phyloP scores from a whole-genome alignment of 2,113 vertebrate genomes.

The Zosterops pallidus region DNA sequence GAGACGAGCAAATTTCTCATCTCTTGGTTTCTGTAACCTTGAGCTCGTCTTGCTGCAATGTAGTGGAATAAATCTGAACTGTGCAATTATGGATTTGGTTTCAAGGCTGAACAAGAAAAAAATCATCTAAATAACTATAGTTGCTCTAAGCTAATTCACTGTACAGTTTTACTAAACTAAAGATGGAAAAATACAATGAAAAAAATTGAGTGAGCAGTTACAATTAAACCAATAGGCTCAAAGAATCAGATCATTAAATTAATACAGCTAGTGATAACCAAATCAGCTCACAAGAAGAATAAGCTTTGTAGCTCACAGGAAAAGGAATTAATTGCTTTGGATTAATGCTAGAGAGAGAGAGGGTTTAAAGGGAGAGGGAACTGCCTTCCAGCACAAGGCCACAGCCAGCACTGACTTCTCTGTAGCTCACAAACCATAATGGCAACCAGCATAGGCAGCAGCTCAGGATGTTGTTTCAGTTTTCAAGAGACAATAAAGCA shows the following conservation, averaged over 20 bases:
- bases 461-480: neutral
- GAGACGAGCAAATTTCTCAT: neutral
- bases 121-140: neutral
- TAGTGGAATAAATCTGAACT: conserved; percentile 15
- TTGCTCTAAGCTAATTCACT: neutral
- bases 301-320: neutral
- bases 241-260: conserved; percentile 23
- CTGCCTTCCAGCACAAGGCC: neutral
- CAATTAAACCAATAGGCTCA: conserved; percentile 22
- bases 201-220: neutral
- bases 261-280: neutral
- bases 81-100: conserved; percentile 3
- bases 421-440: neutral
- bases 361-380: neutral
- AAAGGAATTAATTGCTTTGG: neutral
- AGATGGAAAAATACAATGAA: conserved; percentile 6
- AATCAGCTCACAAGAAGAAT: conserved; percentile 21
- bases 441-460: neutral
- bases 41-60: neutral
- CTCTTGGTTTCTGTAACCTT: neutral
- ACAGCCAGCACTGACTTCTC: neutral
- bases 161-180: neutral
- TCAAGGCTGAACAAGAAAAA: neutral
- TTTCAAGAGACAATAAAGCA: neutral
- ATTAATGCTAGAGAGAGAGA: neutral